A percentile compares a stretch with the other conserved stretches of the same genome.
Conservation (phyloP, 2,113 vertebrate species). For the Crotalus tigris region DNA sequence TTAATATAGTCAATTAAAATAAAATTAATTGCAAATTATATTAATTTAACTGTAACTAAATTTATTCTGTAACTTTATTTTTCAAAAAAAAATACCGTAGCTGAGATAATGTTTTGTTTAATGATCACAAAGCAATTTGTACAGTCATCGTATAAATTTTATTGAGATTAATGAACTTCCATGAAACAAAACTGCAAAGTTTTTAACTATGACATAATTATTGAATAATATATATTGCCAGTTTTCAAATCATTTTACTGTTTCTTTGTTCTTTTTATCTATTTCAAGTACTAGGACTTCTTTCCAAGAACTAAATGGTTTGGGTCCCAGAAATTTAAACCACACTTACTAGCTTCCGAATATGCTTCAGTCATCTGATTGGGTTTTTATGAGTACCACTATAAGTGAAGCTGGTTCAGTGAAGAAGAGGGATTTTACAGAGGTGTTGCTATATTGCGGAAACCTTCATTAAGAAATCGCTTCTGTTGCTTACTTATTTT, state of each 20-base stretch:
- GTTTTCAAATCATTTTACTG: background rate
- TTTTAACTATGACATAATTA: background rate
- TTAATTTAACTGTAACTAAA: background rate
- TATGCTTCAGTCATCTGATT: background rate
- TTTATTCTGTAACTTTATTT: background rate
- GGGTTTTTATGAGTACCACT: background rate
- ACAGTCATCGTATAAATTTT: background rate
- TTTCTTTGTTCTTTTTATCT: background rate
- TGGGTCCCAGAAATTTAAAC: background rate
- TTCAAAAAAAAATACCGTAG: background rate
- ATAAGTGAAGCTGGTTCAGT: background rate
- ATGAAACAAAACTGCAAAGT: background rate
- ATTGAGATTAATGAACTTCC: background rate
- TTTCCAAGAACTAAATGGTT: background rate
- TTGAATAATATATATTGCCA: background rate
- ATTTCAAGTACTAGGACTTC: background rate
- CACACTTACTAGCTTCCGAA: background rate
- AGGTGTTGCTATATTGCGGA: background rate
- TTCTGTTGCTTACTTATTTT: background rate
- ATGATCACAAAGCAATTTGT: background rate
- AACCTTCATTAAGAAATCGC: background rate
- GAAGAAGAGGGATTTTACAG: background rate
- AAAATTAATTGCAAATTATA: background rate
- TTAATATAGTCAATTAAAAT: background rate
- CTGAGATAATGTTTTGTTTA: background rate